A percentile compares a stretch with the other conserved stretches of the same genome.
phyloP scores from a whole-genome alignment of 1,140 invertebrate genomes.

The Mycetomoellerius zeteki region DNA sequence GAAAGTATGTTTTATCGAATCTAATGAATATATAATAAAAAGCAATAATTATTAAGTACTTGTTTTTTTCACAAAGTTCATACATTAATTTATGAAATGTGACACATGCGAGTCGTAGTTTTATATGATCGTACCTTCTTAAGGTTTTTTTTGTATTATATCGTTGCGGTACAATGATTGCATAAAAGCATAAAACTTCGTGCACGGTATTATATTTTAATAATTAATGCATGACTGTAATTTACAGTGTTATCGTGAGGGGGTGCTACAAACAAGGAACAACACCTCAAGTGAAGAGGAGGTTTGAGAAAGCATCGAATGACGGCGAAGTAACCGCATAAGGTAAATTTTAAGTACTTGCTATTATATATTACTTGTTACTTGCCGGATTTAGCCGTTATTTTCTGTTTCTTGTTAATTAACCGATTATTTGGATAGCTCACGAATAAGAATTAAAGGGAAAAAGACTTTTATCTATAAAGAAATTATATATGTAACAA shows the following conservation, averaged over 20 bases:
- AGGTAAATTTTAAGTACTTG: background rate
- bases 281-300: background rate
- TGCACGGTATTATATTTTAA: background rate
- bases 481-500: background rate
- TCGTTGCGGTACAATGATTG: background rate
- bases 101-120: background rate
- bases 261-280: background rate
- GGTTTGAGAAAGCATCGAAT: background rate
- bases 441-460: background rate
- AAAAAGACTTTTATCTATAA: background rate
- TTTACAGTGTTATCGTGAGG: background rate
- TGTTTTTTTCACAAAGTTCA: no score
- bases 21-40: no score
- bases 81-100: background rate
- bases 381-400: background rate
- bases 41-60: no score
- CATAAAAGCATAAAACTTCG: background rate
- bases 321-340: background rate
- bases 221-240: background rate
- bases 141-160: background rate
- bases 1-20: background rate
- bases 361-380: background rate
- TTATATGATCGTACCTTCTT: background rate
- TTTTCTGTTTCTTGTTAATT: background rate
- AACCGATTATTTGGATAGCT: background rate